A percentile compares a stretch with the other conserved stretches of the same genome.
Conservation (phyloP, 2,797 vertebrate species). For the Sebastolobus altivelis region DNA sequence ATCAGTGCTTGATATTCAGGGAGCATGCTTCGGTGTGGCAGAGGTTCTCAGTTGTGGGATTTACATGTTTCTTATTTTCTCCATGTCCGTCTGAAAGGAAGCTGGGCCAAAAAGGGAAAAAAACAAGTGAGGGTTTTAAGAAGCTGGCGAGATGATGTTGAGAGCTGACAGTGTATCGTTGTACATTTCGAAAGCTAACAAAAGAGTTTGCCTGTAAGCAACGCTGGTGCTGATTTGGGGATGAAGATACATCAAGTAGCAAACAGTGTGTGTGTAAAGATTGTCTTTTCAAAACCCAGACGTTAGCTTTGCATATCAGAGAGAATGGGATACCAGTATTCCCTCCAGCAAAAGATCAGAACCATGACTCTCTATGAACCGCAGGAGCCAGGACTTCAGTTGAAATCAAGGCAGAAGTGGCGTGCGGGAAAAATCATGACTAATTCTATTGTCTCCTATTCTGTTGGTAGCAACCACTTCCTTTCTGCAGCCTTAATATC, state of each 20-base stretch:
- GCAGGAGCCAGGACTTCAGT: constrained; percentile 51
- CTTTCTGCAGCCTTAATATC: constrained; percentile 52
- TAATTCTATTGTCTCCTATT: constrained; percentile 67
- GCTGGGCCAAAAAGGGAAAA: constrained; percentile 17
- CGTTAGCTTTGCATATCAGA: constrained; percentile 77
- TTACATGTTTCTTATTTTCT: constrained; percentile 73
- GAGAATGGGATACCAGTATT: constrained; percentile 67
- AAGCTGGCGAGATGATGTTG: constrained; percentile 37
- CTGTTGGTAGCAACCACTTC: constrained; percentile 50
- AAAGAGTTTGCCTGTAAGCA: constrained; percentile 76
- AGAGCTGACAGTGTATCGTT: constrained; percentile 51
- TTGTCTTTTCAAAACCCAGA: constrained; percentile 68
- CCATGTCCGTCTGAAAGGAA: constrained; percentile 68
- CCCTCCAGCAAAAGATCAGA: constrained; percentile 77
- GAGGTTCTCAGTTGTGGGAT: constrained; percentile 74
- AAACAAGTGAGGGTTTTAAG: constrained; percentile 10
- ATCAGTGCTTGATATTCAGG: constrained; percentile 84
- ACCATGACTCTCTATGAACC: constrained; percentile 68
- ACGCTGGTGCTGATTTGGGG: constrained; percentile 68
- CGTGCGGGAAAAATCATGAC: constrained; percentile 51
- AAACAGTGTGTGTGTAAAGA: constrained; percentile 70
- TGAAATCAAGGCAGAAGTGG: constrained; percentile 57
- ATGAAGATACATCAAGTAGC: constrained; percentile 74
- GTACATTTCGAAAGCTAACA: constrained; percentile 72
- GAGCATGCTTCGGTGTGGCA: constrained; percentile 72